phyloP scores from a whole-genome alignment of 2,797 vertebrate species.

The Cyprinella venusta region DNA sequence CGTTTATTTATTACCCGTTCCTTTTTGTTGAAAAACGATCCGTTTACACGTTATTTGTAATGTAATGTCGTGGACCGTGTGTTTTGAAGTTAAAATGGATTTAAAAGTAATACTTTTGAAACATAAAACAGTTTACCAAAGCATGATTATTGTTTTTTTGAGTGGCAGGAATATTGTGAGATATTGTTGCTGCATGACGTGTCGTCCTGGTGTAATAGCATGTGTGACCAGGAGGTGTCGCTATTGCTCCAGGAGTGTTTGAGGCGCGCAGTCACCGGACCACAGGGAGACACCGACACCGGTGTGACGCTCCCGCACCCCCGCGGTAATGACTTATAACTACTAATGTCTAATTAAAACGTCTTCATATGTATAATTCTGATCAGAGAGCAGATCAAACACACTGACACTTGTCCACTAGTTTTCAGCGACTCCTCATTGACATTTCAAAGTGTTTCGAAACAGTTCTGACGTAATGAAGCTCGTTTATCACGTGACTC shows the following conservation, averaged over 20 bases:
- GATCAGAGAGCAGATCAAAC: no score
- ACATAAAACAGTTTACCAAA: neutral
- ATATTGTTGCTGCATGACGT: neutral
- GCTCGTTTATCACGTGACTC: no score
- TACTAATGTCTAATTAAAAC: no score
- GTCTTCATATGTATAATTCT: no score
- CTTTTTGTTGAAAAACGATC: neutral
- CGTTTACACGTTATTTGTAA: neutral
- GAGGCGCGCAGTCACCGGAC: slow-evolving; percentile 55
- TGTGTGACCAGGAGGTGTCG: slow-evolving; percentile 75
- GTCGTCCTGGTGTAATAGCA: neutral
- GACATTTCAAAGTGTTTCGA: no score
- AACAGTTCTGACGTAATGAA: no score
- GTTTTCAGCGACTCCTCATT: no score
- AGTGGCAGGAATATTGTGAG: neutral
- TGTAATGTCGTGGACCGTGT: neutral
- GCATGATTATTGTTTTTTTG: no score
- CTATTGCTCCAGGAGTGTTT: slow-evolving; percentile 82
- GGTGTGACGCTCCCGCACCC: neutral
- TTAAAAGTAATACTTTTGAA: neutral
- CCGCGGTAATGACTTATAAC: neutral
- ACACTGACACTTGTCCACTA: no score
- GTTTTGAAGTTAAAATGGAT: neutral
- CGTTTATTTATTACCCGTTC: neutral
- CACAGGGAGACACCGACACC: slow-evolving; percentile 16